Conservation (phyloP, 1,140 invertebrate genomes). For the Linepithema humile region DNA sequence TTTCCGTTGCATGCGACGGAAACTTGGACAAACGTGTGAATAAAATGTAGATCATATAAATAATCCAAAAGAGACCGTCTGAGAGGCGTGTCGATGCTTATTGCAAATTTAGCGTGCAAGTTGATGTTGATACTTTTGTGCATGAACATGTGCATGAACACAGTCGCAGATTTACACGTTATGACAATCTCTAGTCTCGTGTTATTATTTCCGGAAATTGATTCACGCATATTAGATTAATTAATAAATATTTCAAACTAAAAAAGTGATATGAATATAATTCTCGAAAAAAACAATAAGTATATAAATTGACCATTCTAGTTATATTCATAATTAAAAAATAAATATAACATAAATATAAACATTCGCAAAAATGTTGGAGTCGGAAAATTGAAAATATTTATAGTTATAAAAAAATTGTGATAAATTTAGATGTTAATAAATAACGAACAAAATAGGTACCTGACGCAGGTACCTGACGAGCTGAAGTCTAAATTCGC, state of each 20-base stretch:
- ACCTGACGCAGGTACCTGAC: too few relatives aligned
- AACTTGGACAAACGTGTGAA: conserved; percentile 25
- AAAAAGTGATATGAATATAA: not conserved
- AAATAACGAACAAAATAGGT: too few relatives aligned
- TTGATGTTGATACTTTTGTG: not conserved
- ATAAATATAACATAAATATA: too few relatives aligned
- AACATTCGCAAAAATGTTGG: too few relatives aligned
- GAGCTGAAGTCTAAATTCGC: conserved; percentile 19
- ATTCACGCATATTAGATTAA: not conserved
- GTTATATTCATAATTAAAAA: not conserved
- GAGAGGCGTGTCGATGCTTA: not conserved
- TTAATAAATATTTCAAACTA: not conserved
- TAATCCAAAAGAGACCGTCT: not conserved
- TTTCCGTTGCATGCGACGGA: not conserved
- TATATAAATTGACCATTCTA: not conserved
- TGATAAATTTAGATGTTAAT: too few relatives aligned
- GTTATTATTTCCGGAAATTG: not conserved
- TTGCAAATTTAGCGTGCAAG: not conserved
- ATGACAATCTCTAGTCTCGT: not conserved
- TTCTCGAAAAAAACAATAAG: too few relatives aligned
- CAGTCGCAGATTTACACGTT: not conserved
- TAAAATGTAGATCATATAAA: conserved; percentile 48
- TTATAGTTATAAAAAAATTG: too few relatives aligned
- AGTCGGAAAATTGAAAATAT: too few relatives aligned
- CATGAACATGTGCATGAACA: not conserved